A percentile compares a stretch with the other conserved stretches of the same genome.
Conservation (phyloP, 2,797 vertebrate genomes). For the Urophycis tenuis region DNA sequence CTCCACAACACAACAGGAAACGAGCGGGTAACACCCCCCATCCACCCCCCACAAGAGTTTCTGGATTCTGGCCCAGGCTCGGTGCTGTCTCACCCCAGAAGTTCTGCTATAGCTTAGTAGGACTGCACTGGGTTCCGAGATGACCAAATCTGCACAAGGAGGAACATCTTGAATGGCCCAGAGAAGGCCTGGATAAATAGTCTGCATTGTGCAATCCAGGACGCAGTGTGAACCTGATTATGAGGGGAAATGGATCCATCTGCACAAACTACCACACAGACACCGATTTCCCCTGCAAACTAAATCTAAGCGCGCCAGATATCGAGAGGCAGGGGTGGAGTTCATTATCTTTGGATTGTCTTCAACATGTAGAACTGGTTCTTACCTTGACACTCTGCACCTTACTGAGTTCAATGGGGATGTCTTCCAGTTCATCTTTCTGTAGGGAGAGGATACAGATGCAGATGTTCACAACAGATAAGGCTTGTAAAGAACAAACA, state of each 20-base stretch:
- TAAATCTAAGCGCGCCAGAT: neutral
- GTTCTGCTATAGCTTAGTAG: neutral
- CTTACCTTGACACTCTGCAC: slow-evolving; percentile 89
- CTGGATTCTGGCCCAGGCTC: neutral
- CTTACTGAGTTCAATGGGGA: slow-evolving; percentile 92
- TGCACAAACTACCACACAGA: neutral
- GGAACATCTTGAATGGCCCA: neutral
- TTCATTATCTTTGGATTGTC: neutral
- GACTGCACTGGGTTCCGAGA: neutral
- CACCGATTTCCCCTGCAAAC: neutral
- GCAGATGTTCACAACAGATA: neutral
- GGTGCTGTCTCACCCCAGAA: neutral
- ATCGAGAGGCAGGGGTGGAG: neutral
- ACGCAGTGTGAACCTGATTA: neutral
- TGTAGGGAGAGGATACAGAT: slow-evolving; percentile 41
- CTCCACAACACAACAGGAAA: too few relatives aligned
- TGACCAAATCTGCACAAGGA: too few relatives aligned
- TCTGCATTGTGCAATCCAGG: neutral
- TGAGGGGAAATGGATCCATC: neutral
- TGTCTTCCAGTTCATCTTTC: slow-evolving; percentile 88
- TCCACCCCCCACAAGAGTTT: neutral
- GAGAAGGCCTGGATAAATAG: neutral
- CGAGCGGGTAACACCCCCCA: too few relatives aligned
- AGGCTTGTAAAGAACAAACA: neutral
- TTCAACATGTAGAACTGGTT: neutral